Evolutionary conservation across 2,113 vertebrate species (phyloP).

Genomic region (Leptodactylus fuscus): DNA sequence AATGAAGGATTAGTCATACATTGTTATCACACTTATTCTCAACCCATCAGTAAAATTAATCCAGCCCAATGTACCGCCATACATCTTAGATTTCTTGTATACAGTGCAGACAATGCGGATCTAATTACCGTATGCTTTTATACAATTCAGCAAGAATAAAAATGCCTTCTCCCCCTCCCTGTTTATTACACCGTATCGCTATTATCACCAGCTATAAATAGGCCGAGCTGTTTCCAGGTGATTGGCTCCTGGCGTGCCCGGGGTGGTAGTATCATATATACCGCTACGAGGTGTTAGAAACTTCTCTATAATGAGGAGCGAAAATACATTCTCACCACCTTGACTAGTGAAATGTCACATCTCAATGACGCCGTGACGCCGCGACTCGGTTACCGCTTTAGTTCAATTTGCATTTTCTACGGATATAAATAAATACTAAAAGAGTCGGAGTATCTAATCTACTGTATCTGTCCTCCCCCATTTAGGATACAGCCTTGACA

Average conservation of each 20-base stretch:
- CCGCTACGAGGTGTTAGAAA: neutral
- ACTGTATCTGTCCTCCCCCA: too few species aligned
- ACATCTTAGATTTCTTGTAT: too few species aligned
- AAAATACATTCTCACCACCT: constrained; percentile 15
- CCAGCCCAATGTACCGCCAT: too few species aligned
- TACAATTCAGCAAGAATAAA: neutral
- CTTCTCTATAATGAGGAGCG: neutral
- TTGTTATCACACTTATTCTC: neutral
- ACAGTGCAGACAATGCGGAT: neutral
- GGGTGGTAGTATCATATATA: neutral
- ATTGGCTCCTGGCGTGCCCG: neutral
- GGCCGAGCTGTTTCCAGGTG: neutral
- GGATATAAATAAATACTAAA: too few species aligned
- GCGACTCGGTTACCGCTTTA: neutral
- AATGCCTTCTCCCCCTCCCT: neutral
- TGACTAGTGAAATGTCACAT: neutral
- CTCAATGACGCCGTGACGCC: too few species aligned
- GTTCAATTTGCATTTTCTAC: too few species aligned
- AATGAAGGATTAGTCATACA: too few species aligned
- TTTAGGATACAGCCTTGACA: too few species aligned
- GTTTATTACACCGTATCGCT: neutral
- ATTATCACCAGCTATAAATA: constrained; percentile 8
- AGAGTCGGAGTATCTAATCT: too few species aligned
- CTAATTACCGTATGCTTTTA: neutral
- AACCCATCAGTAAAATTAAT: too few species aligned